Base-by-base conservation (phyloP, 2,113 vertebrate genomes). In the Pardalotus punctatus region DNA sequence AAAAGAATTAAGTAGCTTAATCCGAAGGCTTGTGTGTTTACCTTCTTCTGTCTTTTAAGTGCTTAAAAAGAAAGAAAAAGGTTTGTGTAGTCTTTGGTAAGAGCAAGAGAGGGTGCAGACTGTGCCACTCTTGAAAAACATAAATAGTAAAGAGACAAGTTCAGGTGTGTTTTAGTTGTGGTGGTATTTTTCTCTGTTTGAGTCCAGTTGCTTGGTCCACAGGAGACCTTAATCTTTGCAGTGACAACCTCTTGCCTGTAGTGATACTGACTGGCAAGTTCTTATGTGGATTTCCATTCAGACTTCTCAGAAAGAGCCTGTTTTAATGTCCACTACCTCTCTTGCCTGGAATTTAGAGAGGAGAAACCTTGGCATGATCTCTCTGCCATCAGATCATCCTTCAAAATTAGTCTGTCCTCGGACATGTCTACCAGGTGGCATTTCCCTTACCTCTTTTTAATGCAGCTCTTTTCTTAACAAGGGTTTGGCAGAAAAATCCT, bases 131-230 rank as follows among this genome's bases (percentile, higher is more conserved):
- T 58, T 58, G 60, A 14, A 78, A 35, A 51, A 8, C 13, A 4
- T 51, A 31, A 61, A 33, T 71, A 60, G 12, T 57, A 24, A 57
- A 40, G 61, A 73, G 15, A 12, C 98, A 98, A 98, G 97, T 98
- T 87, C 19, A 43, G 31, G 60, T 51, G 12, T 70, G 40, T 61
- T 86, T 74, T 43, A 28, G 10, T 36, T 84, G 28, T 84, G 58
- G 29, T 77, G 20, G 10, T n/a, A 5, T n/a, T 82, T 86, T 62
- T 38, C 9, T 71, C 25, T 58, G 10, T 78, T 54, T 4, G 1
- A 35, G 40, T 82, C 38, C 14, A 25, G 8, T 56, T 69, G 28
- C 54, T 47, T 62, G 23, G 38, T 58, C 51, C 51, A 13, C 20
- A 83, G 57, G 13, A 77, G 47, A 57, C 2, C 29, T 22, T 51